Evolutionary conservation across 2,888 invertebrate species (phyloP).

Genomic region (Apotomis betuletana): DNA sequence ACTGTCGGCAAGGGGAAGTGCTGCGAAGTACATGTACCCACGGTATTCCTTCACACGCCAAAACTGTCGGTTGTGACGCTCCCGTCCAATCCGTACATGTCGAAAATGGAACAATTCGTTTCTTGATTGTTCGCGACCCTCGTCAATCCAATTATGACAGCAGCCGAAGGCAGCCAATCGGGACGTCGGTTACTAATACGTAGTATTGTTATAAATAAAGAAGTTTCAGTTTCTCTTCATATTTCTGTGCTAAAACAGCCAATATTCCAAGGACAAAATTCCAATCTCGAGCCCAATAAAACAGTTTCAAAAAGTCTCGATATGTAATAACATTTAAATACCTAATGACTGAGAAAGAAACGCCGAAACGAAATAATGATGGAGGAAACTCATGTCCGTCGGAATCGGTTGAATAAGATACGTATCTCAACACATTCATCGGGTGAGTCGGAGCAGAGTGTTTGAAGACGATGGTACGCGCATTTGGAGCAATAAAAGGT

Average conservation of each 20-base stretch:
- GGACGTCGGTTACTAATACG: constrained; percentile 23
- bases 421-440: constrained; percentile 45
- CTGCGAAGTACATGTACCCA: constrained; percentile 43
- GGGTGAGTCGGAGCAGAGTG: constrained; percentile 43
- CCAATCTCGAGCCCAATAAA: neutral
- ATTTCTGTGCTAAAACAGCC: neutral
- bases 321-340: constrained; percentile 5
- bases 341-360: constrained; percentile 7
- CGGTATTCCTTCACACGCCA: constrained; percentile 59
- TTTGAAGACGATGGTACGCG: constrained; percentile 52
- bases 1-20: constrained; percentile 68
- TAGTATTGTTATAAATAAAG: constrained; percentile 13
- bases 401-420: constrained; percentile 27
- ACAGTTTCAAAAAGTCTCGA: neutral
- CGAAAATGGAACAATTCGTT: constrained; percentile 61
- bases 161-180: constrained; percentile 23
- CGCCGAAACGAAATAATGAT: constrained; percentile 3
- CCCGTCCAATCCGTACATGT: constrained; percentile 59
- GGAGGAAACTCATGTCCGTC: constrained; percentile 15
- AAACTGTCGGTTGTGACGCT: constrained; percentile 63
- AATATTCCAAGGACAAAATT: neutral
- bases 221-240: neutral
- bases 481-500: constrained; percentile 57
- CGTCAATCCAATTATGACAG: constrained; percentile 67
- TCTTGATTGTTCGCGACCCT: constrained; percentile 56